phyloP scores from a whole-genome alignment of 2,888 invertebrate species.

The Rhagophthalmus giganteus region DNA sequence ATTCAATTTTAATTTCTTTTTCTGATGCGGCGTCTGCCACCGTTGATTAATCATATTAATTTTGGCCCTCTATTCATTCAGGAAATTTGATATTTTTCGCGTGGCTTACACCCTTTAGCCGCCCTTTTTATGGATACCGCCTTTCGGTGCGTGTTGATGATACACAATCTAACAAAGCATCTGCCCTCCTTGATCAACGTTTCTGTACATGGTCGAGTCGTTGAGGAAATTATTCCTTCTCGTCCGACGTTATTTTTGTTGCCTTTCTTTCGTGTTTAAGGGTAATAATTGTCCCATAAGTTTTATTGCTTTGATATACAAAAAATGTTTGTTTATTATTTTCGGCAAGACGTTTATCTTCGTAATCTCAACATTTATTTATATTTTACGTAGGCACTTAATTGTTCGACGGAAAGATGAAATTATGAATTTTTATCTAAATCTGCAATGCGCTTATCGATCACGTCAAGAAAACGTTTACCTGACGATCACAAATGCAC shows the following conservation, averaged over 20 bases:
- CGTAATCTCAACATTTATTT: not conserved
- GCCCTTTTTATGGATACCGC: slow-evolving; percentile 9
- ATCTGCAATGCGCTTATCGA: not conserved
- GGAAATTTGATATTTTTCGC: slow-evolving; percentile 14
- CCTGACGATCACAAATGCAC: no score
- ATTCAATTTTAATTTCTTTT: not conserved
- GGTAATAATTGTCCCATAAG: slow-evolving; percentile 6
- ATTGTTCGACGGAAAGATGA: no score
- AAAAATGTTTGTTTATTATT: not conserved
- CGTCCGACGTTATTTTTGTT: slow-evolving; percentile 15
- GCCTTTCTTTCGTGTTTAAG: slow-evolving; percentile 8
- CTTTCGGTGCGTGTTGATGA: slow-evolving; percentile 12
- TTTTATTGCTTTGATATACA: not conserved
- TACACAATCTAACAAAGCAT: slow-evolving; percentile 12
- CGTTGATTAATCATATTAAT: slow-evolving; percentile 17
- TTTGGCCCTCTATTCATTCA: not conserved
- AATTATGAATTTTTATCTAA: not conserved
- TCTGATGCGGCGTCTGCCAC: not conserved
- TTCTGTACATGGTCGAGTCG: no score
- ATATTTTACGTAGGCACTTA: not conserved
- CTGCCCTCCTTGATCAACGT: slow-evolving; percentile 13
- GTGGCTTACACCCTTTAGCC: slow-evolving; percentile 10
- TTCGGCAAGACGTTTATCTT: not conserved
- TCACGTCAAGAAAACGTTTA: no score
- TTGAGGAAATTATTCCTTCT: no score